phyloP scores from a whole-genome alignment of 2,888 invertebrate genomes.

The Pachymerium ferrugineum region DNA sequence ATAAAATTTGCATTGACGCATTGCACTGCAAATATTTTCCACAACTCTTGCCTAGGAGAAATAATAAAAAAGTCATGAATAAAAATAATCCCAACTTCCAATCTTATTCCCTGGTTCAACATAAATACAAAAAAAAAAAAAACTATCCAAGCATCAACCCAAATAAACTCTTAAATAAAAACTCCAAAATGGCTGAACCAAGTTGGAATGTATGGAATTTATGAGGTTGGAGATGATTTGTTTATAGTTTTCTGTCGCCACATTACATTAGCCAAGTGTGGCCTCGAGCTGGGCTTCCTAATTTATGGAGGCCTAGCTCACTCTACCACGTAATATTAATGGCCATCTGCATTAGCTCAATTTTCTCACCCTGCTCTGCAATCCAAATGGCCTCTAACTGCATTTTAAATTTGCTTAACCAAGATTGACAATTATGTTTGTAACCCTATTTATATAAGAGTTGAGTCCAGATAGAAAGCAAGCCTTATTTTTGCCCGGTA shows the following conservation, averaged over 20 bases:
- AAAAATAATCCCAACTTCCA: too few species aligned
- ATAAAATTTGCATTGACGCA: too few species aligned
- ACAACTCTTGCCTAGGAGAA: too few species aligned
- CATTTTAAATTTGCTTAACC: slow-evolving; percentile 1
- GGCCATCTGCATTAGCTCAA: slow-evolving; percentile 14
- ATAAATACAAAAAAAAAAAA: background rate
- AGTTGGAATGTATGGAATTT: background rate
- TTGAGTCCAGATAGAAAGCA: too few species aligned
- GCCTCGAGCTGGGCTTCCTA: slow-evolving; percentile 12
- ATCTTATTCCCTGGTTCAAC: too few species aligned
- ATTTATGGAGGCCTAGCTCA: slow-evolving; percentile 4
- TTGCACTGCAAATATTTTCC: too few species aligned
- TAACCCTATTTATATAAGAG: background rate
- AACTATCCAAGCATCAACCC: background rate
- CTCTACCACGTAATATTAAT: slow-evolving; percentile 11
- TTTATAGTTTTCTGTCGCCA: slow-evolving; percentile 11
- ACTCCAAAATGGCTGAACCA: background rate
- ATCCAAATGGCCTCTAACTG: background rate
- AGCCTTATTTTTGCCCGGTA: too few species aligned
- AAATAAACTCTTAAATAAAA: background rate
- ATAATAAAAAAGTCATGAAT: too few species aligned
- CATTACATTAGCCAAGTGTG: slow-evolving; percentile 14
- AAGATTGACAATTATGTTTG: background rate
- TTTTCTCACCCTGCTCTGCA: slow-evolving; percentile 5
- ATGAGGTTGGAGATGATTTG: slow-evolving; percentile 15